Evolutionary conservation across 2,888 invertebrate species (phyloP).

Genomic region (Ichneumoninae sp.): DNA sequence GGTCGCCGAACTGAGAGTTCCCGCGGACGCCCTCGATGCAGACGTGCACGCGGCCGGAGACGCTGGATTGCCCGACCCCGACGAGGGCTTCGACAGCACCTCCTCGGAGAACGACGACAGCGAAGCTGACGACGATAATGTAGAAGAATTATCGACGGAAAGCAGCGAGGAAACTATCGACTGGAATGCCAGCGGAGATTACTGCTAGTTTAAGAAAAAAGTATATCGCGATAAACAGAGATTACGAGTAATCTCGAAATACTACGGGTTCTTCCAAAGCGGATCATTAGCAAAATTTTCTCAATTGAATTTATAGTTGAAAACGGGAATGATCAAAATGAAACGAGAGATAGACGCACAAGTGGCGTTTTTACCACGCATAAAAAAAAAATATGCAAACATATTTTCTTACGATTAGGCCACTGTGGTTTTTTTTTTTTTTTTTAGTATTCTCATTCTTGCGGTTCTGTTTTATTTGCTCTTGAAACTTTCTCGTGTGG

Average conservation of each 20-base stretch:
- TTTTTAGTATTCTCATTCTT: conserved; percentile 1
- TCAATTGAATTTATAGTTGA: conserved; percentile 2
- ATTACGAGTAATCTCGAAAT: not conserved
- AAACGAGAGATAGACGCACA: conserved; percentile 40
- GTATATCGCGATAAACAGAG: conserved; percentile 1
- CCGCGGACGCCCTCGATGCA: conserved; percentile 65
- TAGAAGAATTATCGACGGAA: conserved; percentile 43
- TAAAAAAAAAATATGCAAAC: conserved; percentile 32
- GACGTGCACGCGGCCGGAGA: conserved; percentile 55
- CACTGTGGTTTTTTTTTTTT: conserved; percentile 11
- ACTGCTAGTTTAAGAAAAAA: conserved; percentile 9
- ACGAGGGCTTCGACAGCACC: conserved; percentile 72
- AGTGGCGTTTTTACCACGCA: conserved; percentile 43
- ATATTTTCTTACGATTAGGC: conserved; percentile 67
- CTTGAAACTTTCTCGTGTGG: conserved; percentile 40
- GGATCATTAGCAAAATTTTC: not conserved
- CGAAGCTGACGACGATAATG: conserved; percentile 50
- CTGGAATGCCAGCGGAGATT: conserved; percentile 59
- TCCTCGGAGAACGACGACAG: conserved; percentile 71
- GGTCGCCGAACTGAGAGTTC: conserved; percentile 57
- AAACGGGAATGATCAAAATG: conserved; percentile 4
- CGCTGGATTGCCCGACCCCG: conserved; percentile 50
- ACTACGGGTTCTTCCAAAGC: conserved; percentile 35
- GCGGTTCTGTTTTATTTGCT: conserved; percentile 7
- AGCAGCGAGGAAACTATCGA: conserved; percentile 56